A percentile compares a stretch with the other conserved stretches of the same genome.
These are phyloP conservation scores for Leuctra nigra DNA, from an alignment of 2,888 invertebrate species.

Conservation along the genomic window DNA sequence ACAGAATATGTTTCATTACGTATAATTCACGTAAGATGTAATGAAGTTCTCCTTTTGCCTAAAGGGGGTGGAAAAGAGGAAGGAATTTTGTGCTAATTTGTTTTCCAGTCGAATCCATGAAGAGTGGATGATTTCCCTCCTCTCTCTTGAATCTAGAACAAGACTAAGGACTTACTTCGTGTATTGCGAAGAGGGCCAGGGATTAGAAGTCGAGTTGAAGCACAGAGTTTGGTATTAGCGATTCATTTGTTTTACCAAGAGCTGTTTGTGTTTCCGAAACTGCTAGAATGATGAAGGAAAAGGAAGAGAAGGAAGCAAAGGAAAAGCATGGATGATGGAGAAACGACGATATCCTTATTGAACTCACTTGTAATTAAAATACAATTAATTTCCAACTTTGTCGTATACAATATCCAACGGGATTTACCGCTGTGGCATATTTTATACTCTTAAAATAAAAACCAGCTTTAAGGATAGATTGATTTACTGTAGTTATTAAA, in stretches of 20 bases:
- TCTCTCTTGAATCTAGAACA: too few species aligned
- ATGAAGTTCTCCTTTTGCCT: slow-evolving; percentile 26
- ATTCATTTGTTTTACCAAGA: slow-evolving; percentile 28
- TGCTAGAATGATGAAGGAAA: slow-evolving; percentile 20
- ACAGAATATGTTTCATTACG: slow-evolving; percentile 24
- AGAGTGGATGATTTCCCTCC: too few species aligned
- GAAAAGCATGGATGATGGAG: background rate
- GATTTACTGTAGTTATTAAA: too few species aligned
- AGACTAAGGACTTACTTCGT: too few species aligned
- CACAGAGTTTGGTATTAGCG: slow-evolving; percentile 23
- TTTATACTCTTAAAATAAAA: too few species aligned
- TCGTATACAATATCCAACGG: too few species aligned
- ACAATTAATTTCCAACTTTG: slow-evolving; percentile 20
- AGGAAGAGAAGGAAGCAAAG: too few species aligned
- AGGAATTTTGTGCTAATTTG: slow-evolving; percentile 26
- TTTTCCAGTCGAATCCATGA: slow-evolving; percentile 17
- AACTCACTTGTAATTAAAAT: slow-evolving; percentile 21
- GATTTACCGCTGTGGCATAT: too few species aligned
- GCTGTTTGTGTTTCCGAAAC: slow-evolving; percentile 36
- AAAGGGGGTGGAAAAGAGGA: slow-evolving; percentile 8
- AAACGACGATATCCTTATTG: slow-evolving; percentile 14
- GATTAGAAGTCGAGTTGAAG: slow-evolving; percentile 21
- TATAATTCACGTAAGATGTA: slow-evolving; percentile 27
- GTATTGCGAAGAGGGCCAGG: slow-evolving; percentile 20
- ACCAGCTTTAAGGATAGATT: background rate